Conservation (phyloP, 2,113 vertebrate genomes). For the Oceanites oceanicus region DNA sequence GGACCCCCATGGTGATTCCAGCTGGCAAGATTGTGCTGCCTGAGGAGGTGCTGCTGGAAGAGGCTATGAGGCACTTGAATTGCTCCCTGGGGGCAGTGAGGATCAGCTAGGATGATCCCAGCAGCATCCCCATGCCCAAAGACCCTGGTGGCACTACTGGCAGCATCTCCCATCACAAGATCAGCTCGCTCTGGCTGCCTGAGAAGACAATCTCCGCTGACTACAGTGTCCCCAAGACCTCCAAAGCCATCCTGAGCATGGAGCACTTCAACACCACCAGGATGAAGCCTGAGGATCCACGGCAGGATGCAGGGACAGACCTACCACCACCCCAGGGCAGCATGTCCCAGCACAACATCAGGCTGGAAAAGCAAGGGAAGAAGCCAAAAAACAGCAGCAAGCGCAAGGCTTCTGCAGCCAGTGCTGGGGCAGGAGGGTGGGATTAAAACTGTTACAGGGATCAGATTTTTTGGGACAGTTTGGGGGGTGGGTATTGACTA, state of each 20-base stretch:
- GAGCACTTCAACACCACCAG: no score
- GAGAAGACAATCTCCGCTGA: slow-evolving; percentile 46
- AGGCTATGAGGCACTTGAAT: slow-evolving; percentile 41
- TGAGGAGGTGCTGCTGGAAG: slow-evolving; percentile 22
- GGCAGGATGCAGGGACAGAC: not conserved
- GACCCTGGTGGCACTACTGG: not conserved
- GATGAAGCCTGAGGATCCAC: not conserved
- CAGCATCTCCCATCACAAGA: not conserved
- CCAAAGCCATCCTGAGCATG: not conserved
- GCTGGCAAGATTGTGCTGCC: not conserved
- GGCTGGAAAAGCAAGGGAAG: not conserved
- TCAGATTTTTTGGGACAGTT: fast-evolving
- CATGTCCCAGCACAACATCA: not conserved
- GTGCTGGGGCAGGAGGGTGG: not conserved
- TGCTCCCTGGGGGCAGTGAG: not conserved
- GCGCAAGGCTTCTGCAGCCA: fast-evolving
- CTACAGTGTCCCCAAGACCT: slow-evolving; percentile 37
- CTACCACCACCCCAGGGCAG: not conserved
- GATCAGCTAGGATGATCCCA: not conserved
- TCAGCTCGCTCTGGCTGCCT: not conserved
- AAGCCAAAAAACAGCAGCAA: not conserved
- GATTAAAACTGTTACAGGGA: not conserved
- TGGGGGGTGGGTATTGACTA: fast-evolving
- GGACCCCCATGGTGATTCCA: not conserved
- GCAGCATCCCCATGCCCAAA: not conserved